phyloP scores from a whole-genome alignment of 2,797 vertebrate species.

The Tachyglossus aculeatus region DNA sequence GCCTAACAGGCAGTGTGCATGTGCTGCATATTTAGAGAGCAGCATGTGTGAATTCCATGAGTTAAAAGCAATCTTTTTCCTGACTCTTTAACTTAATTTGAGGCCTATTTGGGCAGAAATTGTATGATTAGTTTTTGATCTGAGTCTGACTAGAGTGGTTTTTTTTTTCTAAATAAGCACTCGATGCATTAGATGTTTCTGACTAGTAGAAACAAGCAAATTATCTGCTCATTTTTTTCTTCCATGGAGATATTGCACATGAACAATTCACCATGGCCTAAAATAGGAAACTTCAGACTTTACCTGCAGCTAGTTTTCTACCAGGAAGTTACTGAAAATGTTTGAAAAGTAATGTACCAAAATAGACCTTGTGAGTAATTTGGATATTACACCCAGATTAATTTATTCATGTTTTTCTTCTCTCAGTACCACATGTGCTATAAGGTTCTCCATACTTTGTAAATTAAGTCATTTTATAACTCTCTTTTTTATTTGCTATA shows the following conservation, averaged over 20 bases:
- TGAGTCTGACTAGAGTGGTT: not conserved
- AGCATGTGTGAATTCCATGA: no score
- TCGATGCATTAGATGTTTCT: not conserved
- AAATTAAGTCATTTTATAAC: no score
- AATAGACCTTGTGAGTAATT: not conserved
- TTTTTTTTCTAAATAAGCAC: not conserved
- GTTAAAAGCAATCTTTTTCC: no score
- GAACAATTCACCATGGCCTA: not conserved
- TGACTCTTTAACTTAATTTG: no score
- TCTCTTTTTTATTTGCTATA: no score
- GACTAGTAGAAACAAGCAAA: not conserved
- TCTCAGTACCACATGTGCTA: accelerated
- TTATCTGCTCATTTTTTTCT: not conserved
- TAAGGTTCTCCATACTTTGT: no score
- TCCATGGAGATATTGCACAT: not conserved
- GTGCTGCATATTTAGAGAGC: no score
- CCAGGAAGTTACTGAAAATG: not conserved
- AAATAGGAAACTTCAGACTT: not conserved
- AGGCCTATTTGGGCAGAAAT: no score
- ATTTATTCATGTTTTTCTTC: no score
- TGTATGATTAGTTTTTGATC: not conserved
- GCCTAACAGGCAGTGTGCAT: no score
- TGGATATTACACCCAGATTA: not conserved
- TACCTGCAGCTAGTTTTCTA: not conserved
- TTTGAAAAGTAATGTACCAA: not conserved